Evolutionary conservation across 2,113 vertebrate species (phyloP).

Genomic region (Gila orcuttii): DNA sequence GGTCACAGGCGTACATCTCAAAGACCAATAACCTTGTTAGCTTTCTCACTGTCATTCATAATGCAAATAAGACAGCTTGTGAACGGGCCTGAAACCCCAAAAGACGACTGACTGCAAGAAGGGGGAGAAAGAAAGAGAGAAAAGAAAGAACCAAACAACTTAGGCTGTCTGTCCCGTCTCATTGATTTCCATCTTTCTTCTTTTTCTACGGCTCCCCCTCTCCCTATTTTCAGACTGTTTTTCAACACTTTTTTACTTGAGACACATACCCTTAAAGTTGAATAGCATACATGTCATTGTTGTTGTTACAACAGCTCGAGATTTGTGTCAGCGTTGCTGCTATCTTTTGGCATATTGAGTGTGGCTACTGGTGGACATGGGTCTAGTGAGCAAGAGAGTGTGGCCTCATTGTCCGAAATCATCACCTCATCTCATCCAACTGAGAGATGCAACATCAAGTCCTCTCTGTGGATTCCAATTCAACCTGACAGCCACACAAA

Average conservation of each 20-base stretch:
- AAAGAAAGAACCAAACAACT: constrained; percentile 60
- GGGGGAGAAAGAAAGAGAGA: constrained; percentile 67
- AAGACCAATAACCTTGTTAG: constrained; percentile 91
- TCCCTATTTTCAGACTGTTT: constrained; percentile 59
- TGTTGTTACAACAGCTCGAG: constrained; percentile 79
- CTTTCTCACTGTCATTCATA: constrained; percentile 88
- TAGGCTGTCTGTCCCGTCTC: constrained; percentile 69
- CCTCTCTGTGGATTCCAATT: constrained; percentile 81
- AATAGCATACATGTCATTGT: constrained; percentile 81
- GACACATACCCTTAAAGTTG: constrained; percentile 78
- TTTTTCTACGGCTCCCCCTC: constrained; percentile 60
- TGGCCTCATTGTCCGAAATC: constrained; percentile 82
- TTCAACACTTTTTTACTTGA: constrained; percentile 64
- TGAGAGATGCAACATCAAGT: constrained; percentile 83
- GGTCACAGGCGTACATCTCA: constrained; percentile 85
- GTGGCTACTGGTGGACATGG: constrained; percentile 72
- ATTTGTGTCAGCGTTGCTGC: constrained; percentile 77
- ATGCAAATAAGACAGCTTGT: constrained; percentile 87
- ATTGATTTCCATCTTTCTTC: constrained; percentile 63
- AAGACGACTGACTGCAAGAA: constrained; percentile 57
- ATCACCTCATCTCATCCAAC: constrained; percentile 85
- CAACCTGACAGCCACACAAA: constrained; percentile 82
- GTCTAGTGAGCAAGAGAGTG: constrained; percentile 74
- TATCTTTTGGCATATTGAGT: constrained; percentile 84
- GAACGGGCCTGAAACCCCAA: constrained; percentile 81